A percentile compares a stretch with the other conserved stretches of the same genome.
Evolutionary conservation across 2,797 vertebrate genomes (phyloP).

Genomic region (Hypotaenidia philippensis): DNA sequence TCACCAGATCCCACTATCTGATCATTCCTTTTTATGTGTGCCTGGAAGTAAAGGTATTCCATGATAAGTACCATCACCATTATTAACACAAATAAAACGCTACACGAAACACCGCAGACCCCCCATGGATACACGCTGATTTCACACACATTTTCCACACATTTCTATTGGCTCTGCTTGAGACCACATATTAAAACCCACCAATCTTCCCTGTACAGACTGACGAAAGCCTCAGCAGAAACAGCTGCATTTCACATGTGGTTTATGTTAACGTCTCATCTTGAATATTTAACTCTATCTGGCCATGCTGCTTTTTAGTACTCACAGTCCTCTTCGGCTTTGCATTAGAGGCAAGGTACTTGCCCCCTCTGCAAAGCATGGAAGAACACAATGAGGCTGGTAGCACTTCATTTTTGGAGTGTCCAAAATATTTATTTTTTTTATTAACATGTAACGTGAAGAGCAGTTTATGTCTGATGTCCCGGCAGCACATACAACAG

Average conservation of each 20-base stretch:
- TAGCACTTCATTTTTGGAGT: conserved; percentile 76
- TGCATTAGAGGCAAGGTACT: conserved; percentile 64
- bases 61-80: conserved; percentile 24
- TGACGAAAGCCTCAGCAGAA: conserved; percentile 84
- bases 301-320: conserved; percentile 72
- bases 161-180: conserved; percentile 81
- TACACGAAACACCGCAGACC: conserved; percentile 25
- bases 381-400: conserved; percentile 66
- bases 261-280: conserved; percentile 82
- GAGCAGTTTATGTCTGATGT: conserved; percentile 9
- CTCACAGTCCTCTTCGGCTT: conserved; percentile 77
- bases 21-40: background rate
- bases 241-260: conserved; percentile 84
- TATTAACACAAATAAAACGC: conserved; percentile 64
- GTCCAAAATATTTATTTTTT: conserved; percentile 73
- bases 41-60: conserved; percentile 16
- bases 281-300: conserved; percentile 78
- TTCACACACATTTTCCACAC: conserved; percentile 83
- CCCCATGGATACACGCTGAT: conserved; percentile 70
- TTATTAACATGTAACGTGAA: conserved; percentile 24
- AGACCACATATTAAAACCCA: conserved; percentile 86
- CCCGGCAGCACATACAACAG: conserved; percentile 58
- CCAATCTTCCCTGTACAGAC: conserved; percentile 83
- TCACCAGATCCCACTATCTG: background rate
- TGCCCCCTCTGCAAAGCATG: conserved; percentile 40